A percentile compares a stretch with the other conserved stretches of the same genome.
Evolutionary conservation across 2,888 invertebrate species (phyloP).

Genomic region (Graphium colonna): DNA sequence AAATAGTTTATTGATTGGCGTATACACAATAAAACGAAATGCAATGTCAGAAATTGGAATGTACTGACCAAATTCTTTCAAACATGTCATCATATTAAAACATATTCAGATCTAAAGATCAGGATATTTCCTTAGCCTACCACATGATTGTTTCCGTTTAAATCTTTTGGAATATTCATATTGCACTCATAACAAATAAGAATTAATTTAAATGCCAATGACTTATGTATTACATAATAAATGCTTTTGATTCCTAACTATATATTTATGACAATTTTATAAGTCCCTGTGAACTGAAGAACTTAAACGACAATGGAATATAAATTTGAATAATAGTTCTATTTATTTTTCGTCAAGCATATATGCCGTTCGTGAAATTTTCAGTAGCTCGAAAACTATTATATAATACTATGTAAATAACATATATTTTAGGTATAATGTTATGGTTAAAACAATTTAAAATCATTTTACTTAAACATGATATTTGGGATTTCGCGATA

Average conservation of each 20-base stretch:
- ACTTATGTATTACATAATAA: background rate
- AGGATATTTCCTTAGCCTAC: background rate
- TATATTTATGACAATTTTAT: no score
- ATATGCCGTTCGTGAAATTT: no score
- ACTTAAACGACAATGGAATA: no score
- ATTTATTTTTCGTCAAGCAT: no score
- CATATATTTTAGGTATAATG: no score
- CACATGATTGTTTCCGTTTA: background rate
- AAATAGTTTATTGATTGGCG: no score
- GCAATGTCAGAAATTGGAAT: background rate
- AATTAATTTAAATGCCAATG: no score
- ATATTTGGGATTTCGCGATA: conserved; percentile 8
- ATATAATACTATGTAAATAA: no score
- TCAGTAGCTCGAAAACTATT: no score
- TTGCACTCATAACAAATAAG: background rate
- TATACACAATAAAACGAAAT: background rate
- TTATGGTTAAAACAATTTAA: no score
- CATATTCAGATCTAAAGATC: background rate
- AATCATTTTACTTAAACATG: background rate
- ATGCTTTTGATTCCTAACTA: background rate
- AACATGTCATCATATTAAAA: background rate
- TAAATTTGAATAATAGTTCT: no score
- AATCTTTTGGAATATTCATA: background rate
- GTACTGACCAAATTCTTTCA: background rate
- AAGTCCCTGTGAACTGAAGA: no score